phyloP scores from a whole-genome alignment of 2,113 vertebrate genomes.

The Calyptommatus sinebrachiatus region DNA sequence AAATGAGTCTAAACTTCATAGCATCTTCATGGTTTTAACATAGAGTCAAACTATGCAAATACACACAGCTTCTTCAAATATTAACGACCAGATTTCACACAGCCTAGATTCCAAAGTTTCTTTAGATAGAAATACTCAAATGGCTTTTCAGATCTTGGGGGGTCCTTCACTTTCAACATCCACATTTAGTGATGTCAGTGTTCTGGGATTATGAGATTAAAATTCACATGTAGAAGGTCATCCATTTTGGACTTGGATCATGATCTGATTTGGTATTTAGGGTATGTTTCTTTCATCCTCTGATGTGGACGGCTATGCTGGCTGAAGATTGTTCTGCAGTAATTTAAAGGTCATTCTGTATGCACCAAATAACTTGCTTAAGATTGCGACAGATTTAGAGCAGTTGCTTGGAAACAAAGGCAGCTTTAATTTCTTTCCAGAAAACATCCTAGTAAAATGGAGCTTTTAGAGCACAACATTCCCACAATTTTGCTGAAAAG shows the following conservation, averaged over 20 bases:
- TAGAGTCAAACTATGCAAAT: background rate
- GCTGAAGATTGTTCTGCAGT: background rate
- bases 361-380: no score
- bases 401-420: background rate
- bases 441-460: background rate
- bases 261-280: background rate
- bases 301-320: background rate
- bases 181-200: background rate
- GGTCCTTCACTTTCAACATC: background rate
- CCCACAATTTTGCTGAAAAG: background rate
- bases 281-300: no score
- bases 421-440: background rate
- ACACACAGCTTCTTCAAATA: background rate
- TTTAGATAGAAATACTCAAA: background rate
- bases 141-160: background rate
- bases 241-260: background rate
- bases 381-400: background rate
- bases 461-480: background rate
- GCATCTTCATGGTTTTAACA: background rate
- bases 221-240: background rate
- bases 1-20: background rate
- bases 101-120: background rate
- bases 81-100: no score
- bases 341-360: no score
- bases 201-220: background rate